Conservation (phyloP, 2,113 vertebrate species). For the Mustelus asterias region DNA sequence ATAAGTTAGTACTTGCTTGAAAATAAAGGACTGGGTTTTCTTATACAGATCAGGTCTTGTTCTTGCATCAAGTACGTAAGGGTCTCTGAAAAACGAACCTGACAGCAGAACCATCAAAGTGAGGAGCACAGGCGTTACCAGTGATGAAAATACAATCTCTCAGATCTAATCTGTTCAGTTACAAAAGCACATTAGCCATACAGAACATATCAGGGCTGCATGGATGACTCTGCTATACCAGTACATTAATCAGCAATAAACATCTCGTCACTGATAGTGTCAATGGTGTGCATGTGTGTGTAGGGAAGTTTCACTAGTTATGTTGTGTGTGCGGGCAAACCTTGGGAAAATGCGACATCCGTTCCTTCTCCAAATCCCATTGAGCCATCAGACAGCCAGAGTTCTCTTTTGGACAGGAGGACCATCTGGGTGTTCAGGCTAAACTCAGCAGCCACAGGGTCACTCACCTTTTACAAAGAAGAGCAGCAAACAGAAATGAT, state of each 20-base stretch:
- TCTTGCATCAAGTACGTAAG: no score
- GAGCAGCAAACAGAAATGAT: background rate
- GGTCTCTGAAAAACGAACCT: no score
- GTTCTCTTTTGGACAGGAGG: slow-evolving; percentile 65
- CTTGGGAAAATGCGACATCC: slow-evolving; percentile 68
- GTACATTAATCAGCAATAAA: background rate
- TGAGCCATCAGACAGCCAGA: slow-evolving; percentile 72
- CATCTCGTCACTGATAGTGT: background rate
- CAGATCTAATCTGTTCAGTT: slow-evolving; percentile 1
- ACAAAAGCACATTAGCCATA: background rate
- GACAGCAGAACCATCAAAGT: background rate
- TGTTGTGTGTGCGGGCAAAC: slow-evolving; percentile 44
- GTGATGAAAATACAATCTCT: background rate
- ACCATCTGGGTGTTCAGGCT: slow-evolving; percentile 75
- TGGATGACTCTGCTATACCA: background rate
- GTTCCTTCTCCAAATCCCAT: slow-evolving; percentile 71
- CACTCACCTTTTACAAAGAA: slow-evolving; percentile 59
- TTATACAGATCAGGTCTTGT: no score
- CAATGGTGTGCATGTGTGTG: background rate
- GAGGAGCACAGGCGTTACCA: background rate
- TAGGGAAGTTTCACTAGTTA: background rate
- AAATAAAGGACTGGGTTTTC: no score
- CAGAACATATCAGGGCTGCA: background rate
- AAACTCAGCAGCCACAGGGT: slow-evolving; percentile 72
- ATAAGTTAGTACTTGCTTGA: no score